Evolutionary conservation across 2,113 vertebrate genomes (phyloP).

Genomic region (Brachypodius melanocephalos): DNA sequence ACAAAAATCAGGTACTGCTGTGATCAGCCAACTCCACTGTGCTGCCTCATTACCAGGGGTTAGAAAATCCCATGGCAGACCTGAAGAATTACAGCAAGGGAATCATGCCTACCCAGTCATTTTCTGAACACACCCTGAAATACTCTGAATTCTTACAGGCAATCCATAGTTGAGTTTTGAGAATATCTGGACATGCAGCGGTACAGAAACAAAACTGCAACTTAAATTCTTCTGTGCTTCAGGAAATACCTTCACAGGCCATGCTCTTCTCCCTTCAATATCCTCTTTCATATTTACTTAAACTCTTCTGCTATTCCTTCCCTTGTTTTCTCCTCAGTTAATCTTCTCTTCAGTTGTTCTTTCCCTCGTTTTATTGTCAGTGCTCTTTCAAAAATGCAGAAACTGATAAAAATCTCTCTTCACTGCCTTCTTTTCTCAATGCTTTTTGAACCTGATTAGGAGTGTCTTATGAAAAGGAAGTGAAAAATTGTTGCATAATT

Average conservation of each 20-base stretch:
- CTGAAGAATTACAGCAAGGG: not conserved
- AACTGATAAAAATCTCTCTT: not conserved
- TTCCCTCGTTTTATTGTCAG: not conserved
- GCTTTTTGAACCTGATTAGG: not conserved
- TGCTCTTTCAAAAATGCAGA: not conserved
- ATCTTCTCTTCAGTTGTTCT: not conserved
- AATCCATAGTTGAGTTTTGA: not conserved
- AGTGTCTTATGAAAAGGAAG: not conserved
- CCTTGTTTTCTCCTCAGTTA: not conserved
- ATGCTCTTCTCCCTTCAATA: not conserved
- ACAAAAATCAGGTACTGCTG: not conserved
- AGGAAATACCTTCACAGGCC: not conserved
- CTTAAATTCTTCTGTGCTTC: not conserved
- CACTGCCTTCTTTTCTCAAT: not conserved
- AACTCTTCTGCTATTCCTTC: not conserved
- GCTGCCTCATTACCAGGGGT: not conserved
- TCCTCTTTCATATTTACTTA: not conserved
- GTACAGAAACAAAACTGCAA: not conserved
- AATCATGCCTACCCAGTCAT: not conserved
- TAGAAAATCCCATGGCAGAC: not conserved
- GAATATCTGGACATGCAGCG: not conserved
- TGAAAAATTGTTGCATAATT: not conserved
- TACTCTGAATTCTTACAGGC: not conserved
- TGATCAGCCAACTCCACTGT: not conserved
- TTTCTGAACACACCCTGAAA: not conserved